Percentiles rank a stretch among this genome's conserved stretches.
These are phyloP conservation scores for Pterostichus niger DNA, from an alignment of 2,888 invertebrate species.

Conservation along the genomic window DNA sequence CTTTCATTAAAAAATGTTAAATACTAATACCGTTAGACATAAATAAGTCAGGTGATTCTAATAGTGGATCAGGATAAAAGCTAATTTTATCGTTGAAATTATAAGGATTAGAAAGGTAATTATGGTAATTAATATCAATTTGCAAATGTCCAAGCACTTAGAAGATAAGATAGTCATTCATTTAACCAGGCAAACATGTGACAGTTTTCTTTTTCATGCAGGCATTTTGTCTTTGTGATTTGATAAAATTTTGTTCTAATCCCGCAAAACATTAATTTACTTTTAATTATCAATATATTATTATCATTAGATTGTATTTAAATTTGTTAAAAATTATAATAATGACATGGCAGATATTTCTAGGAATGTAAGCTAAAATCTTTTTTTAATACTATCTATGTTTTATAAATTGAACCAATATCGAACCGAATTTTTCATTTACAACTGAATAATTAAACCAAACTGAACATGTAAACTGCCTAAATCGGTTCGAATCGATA, in stretches of 20 bases:
- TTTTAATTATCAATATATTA: not conserved
- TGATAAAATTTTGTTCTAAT: not conserved
- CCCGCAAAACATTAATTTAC: not conserved
- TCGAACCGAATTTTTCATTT: too few species aligned
- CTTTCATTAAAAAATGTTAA: not conserved
- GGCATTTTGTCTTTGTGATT: not conserved
- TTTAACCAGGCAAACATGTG: not conserved
- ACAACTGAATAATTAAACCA: too few species aligned
- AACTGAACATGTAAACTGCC: too few species aligned
- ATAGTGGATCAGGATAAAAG: constrained; percentile 9
- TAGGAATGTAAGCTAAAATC: too few species aligned
- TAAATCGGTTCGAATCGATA: too few species aligned
- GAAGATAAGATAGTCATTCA: constrained; percentile 17
- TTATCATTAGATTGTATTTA: not conserved
- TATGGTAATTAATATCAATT: constrained; percentile 34
- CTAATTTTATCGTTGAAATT: constrained; percentile 5
- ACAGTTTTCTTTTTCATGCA: not conserved
- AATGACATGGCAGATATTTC: too few species aligned
- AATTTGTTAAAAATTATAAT: too few species aligned
- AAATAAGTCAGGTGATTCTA: constrained; percentile 10
- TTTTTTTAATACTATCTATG: too few species aligned
- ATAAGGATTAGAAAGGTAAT: constrained; percentile 36
- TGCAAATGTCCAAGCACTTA: constrained; percentile 29
- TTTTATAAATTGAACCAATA: too few species aligned
- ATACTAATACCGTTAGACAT: constrained; percentile 1